Evolutionary conservation across 2,797 vertebrate genomes (phyloP), one percentile per base, ranked within the genome.

Genomic region (Acomys russatus): DNA sequence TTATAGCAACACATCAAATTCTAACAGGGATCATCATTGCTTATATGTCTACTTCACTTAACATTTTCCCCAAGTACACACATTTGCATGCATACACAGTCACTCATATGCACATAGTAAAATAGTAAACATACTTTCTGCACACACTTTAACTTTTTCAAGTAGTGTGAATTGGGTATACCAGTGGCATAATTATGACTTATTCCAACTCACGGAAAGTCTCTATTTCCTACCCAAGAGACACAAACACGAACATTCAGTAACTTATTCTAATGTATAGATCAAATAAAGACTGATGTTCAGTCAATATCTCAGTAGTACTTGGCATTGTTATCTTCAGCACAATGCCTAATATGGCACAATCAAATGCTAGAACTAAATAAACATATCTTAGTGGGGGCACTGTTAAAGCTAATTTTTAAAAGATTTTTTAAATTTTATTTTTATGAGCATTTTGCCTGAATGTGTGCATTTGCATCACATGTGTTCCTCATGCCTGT

Each of bases 221-320:
- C 35, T 95, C 35, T 95, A 44, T 73, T 23, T 92, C 23, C 3
- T 80, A 23, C 12, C 30, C 25, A 51, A 63, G 61, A 83, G 86
- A 68, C 0, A 70, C 2, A 92, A 80, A 88, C 4, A 92, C 80
- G 61, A 95, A 94, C 92, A 94, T 23, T 78, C 4, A 95, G 30
- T 82, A 74, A 56, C 11, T 80, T 89, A 82, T 1, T 23, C 15
- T 76, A 77, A 92, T 73, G 10, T 12, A 33, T 3, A 92, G n/a
- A 35, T 30, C 12, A 54, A 95, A 91, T 64, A 79, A 88, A 92
- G 71, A 79, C 6, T 85, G 3, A 63, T 92, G 56, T 17, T 86
- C 28, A 6, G 7, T 85, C 88, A 79, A 77, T 35, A 87, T 44
- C 17, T 35, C 15, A 51, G 3, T 73, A 77, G 5, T 66, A 76